Evolutionary conservation across 2,797 vertebrate species (phyloP).

Genomic region (Amblyraja radiata): DNA sequence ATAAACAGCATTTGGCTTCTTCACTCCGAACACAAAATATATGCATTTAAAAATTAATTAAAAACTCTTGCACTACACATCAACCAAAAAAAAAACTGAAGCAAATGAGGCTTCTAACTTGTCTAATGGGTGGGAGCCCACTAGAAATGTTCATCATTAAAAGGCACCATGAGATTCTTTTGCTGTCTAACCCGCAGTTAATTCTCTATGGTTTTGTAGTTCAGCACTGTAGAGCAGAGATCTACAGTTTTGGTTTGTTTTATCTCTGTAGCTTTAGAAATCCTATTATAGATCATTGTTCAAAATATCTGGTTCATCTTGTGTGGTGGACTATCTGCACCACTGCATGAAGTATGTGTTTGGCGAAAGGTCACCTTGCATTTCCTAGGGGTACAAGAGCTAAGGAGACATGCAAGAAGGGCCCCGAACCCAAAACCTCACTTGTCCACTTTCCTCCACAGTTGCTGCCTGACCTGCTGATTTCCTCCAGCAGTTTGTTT

Average conservation of each 20-base stretch:
- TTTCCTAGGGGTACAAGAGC: not conserved
- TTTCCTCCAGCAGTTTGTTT: no score
- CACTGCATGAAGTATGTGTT: not conserved
- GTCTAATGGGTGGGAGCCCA: not conserved
- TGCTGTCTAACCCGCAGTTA: not conserved
- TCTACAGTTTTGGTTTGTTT: not conserved
- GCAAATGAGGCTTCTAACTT: not conserved
- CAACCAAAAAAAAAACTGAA: not conserved
- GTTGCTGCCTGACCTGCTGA: no score
- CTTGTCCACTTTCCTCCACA: no score
- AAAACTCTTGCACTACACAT: not conserved
- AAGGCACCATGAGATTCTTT: not conserved
- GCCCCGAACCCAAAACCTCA: no score
- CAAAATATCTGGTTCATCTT: not conserved
- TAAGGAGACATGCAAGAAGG: not conserved
- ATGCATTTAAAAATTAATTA: not conserved
- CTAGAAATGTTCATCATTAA: not conserved
- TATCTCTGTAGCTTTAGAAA: not conserved
- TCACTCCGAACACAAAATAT: not conserved
- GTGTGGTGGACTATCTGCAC: not conserved
- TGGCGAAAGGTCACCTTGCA: not conserved
- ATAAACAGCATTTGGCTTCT: not conserved
- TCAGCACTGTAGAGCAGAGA: not conserved
- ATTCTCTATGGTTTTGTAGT: not conserved
- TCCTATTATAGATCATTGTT: not conserved